Evolutionary conservation across 2,888 invertebrate species (phyloP), one percentile per base, ranked within the genome.

Genomic region (Limulus polyphemus): DNA sequence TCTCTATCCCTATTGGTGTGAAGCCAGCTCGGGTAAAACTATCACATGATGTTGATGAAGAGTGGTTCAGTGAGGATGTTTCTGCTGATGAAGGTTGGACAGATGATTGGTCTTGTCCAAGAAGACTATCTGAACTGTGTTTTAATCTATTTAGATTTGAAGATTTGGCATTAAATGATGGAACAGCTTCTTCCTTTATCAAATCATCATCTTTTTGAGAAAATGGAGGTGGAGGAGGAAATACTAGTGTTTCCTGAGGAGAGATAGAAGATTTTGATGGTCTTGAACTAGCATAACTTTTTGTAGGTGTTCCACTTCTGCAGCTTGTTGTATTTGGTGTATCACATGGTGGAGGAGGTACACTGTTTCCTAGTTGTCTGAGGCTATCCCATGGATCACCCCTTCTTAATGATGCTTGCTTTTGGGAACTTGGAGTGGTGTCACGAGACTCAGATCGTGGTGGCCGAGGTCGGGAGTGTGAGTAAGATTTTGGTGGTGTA

Each of bases 21-120:
- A 71, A 70, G 59, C 73, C 73, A 14, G 72, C 70, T 16, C 70
- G 68, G n/a, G 70, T 87, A 73, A 87, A 88, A 75, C 88, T 88
- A 76, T 89, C 89, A 73, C 89, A 88, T 0, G 88, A 89, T 60
- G 88, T 88, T 11, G 88, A 78, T 0, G 88, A 88, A 72, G 87
- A 88, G 47, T 88, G 82, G 75, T 89, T 89, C 73, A 89, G 88
- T 1, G 88, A 88, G 3, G 88, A 89, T 10, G 88, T 57, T 57
- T 64, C 64, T 16, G 57, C 62, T 13, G 61, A 63, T 48, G 32
- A 46, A 10, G 55, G 11, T 11, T 56, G 13, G 46, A 11, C 13
- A 10, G 49, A n/a, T 56, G 47, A 13, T 17, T 54, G 16, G 16
- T 54, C 54, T 54, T 7, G 3, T 32, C 7, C 32, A 32, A 32